phyloP scores from a whole-genome alignment of 2,797 vertebrate genomes.

The Novumbra hubbsi region DNA sequence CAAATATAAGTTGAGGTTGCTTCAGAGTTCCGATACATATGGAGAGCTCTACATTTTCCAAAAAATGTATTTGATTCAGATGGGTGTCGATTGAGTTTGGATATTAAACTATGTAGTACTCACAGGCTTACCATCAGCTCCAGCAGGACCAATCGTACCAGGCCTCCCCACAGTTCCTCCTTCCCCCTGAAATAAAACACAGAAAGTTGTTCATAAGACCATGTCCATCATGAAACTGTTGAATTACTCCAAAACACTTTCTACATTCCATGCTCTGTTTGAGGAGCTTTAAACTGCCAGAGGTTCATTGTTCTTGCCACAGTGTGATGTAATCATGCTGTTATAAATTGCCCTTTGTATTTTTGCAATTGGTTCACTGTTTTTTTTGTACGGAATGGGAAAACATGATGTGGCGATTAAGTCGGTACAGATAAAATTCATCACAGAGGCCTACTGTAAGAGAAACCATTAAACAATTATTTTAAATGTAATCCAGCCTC shows the following conservation, averaged over 20 bases:
- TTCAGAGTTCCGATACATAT: too few species aligned
- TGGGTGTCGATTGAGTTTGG: constrained; percentile 46
- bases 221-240: not conserved
- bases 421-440: too few species aligned
- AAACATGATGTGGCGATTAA: too few species aligned
- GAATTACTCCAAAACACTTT: not conserved
- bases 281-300: not conserved
- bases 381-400: too few species aligned
- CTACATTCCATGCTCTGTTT: not conserved
- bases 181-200: constrained; percentile 78
- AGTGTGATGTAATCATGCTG: too few species aligned
- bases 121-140: constrained; percentile 99
- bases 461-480: too few species aligned
- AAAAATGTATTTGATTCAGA: not conserved
- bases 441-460: too few species aligned
- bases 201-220: constrained; percentile 3
- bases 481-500: too few species aligned
- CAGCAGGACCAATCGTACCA: constrained; percentile 87
- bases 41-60: not conserved
- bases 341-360: too few species aligned
- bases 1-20: too few species aligned
- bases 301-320: too few species aligned
- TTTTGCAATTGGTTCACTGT: too few species aligned
- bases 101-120: constrained; percentile 97
- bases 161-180: constrained; percentile 78